Conservation (phyloP, 1,140 invertebrate genomes). For the Ceratosolen fusciceps region DNA sequence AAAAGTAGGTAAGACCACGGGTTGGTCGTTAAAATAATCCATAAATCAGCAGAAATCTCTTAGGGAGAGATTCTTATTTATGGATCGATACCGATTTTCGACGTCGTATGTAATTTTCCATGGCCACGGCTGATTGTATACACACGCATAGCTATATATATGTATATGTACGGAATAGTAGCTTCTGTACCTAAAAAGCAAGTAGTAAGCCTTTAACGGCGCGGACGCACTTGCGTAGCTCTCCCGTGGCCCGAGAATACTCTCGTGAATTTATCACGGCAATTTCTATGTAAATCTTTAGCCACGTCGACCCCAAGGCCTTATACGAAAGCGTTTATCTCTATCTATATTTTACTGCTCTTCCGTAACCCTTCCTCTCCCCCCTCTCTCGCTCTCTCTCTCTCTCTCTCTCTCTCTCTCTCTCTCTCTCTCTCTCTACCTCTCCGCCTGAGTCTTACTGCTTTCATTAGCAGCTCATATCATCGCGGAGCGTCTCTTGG, state of each 20-base stretch:
- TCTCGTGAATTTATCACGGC: slow-evolving; percentile 13
- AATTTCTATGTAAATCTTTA: slow-evolving; percentile 25
- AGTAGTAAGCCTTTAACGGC: slow-evolving; percentile 5
- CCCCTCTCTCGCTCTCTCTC: no score
- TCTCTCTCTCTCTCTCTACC: neutral
- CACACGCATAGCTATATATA: neutral
- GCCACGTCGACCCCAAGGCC: neutral
- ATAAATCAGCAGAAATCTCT: neutral
- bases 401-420: neutral
- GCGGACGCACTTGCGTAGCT: neutral
- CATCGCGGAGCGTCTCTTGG: neutral
- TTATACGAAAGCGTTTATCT: neutral
- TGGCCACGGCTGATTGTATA: neutral
- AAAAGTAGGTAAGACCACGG: no score
- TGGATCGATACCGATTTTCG: neutral
- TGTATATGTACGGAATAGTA: neutral
- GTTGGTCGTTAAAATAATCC: no score
- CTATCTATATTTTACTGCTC: neutral
- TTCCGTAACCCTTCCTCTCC: neutral
- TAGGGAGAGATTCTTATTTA: neutral
- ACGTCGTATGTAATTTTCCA: no score
- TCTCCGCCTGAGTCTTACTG: neutral
- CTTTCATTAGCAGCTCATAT: neutral
- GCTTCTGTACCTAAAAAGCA: neutral
- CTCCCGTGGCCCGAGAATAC: neutral